These are phyloP conservation scores for Odontomyia ornata DNA, from an alignment of 2,888 invertebrate species.

Conservation along the genomic window DNA sequence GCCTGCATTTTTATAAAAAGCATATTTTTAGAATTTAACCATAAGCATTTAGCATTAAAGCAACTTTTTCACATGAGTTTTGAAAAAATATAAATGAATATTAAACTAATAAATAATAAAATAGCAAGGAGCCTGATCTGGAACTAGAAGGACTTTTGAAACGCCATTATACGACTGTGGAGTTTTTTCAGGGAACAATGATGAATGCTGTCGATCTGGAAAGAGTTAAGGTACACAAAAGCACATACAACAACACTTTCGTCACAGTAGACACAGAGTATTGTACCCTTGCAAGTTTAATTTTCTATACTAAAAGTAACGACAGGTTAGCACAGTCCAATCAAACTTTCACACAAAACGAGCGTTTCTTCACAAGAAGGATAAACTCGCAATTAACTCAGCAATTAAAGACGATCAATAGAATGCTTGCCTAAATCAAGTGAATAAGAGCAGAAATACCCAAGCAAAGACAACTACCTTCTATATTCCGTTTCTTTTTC, in stretches of 20 bases:
- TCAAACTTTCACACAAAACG: neutral
- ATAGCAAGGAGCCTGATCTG: conserved; percentile 99
- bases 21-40: too few species aligned
- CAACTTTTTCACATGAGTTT: neutral
- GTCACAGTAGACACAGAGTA: neutral
- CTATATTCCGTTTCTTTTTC: too few species aligned
- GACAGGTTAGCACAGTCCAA: neutral
- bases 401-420: neutral
- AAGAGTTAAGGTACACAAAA: conserved; percentile 91
- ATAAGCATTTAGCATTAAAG: neutral
- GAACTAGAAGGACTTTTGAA: conserved; percentile 99
- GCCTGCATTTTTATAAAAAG: too few species aligned
- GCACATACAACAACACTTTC: conserved; percentile 56
- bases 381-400: neutral
- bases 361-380: neutral
- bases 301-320: neutral
- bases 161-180: conserved; percentile 99
- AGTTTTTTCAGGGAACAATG: conserved; percentile 99
- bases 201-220: conserved; percentile 99
- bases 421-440: neutral
- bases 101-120: conserved; percentile 56
- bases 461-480: too few species aligned
- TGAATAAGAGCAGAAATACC: neutral
- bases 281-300: neutral
- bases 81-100: conserved; percentile 11